These are phyloP conservation scores for Eucidaris tribuloides DNA, from an alignment of 35 echinoderm and acorn worm genomes.

Conservation along the genomic window DNA sequence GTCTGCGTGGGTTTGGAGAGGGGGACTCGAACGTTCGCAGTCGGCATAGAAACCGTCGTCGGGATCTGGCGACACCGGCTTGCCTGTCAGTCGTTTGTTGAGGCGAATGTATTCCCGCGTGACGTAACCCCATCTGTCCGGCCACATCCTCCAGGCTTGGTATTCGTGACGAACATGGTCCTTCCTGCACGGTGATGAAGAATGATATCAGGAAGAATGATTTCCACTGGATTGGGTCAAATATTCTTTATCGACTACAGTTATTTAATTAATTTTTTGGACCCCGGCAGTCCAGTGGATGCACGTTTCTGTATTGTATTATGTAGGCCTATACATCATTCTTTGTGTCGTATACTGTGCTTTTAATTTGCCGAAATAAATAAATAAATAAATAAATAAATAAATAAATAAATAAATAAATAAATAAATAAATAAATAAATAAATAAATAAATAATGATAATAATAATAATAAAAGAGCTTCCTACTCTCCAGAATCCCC, in stretches of 20 bases:
- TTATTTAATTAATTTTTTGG: not conserved
- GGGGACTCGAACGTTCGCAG: not conserved
- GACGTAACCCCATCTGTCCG: conserved; percentile 88
- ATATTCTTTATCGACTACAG: too few relatives aligned
- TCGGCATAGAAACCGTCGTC: conserved; percentile 45
- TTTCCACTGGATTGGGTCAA: not conserved
- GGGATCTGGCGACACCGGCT: conserved; percentile 44
- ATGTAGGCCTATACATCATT: not conserved
- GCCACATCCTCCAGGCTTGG: conserved; percentile 89
- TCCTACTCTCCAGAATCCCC: too few relatives aligned
- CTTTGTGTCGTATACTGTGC: not conserved
- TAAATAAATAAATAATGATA: too few relatives aligned
- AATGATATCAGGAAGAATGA: not conserved
- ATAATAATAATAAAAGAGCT: too few relatives aligned
- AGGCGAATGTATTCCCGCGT: conserved; percentile 79
- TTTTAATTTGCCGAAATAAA: too few relatives aligned
- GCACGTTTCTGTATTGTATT: too few relatives aligned
- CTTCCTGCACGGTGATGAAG: conserved; percentile 76
- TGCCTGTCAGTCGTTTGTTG: conserved; percentile 70
- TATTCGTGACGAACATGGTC: conserved; percentile 94
- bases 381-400: too few relatives aligned
- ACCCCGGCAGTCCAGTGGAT: not conserved
- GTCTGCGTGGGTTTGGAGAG: not conserved
- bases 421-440: not conserved
- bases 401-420: not conserved